Evolutionary conservation across 2,797 vertebrate genomes (phyloP), one percentile per base, ranked within the genome.

Genomic region (Chiroxiphia lanceolata): DNA sequence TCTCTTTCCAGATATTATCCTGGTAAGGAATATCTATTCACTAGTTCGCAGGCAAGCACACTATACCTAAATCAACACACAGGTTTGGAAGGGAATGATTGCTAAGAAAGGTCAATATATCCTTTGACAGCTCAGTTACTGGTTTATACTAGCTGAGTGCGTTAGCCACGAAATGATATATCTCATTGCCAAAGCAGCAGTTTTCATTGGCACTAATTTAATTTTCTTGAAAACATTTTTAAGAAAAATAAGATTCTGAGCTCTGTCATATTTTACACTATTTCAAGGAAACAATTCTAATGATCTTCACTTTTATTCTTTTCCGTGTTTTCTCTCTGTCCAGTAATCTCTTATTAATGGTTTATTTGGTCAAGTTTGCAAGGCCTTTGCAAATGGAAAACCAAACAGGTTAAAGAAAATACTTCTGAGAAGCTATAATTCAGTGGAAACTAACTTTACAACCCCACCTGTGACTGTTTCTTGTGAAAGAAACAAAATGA

Each of bases 41-140:
- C 48, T 61, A 33, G 34, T 68, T 89, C 67, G 22, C 51, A 74
- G 57, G 77, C 68, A 94, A 90, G 72, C 44, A 59, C 22, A 51
- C 47, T 61, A 34, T 57, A n/a, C 67, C 78, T 84, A 47, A 92
- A 93, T 87, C 60, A 93, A 84, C 70, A 95, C 90, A 77, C 48
- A 48, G 53, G 38, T 93, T 85, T 94, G 48, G 60, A 94, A 85
- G 53, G 53, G n/a, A 65, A 33, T 75, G 77, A 70, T 80, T 60
- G 34, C 48, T 77, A 68, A 64, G 29, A 38, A 61, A 77, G 36
- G 48, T 74, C 0, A 1, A 44, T 54, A 12, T 36, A 61, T 68
- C 71, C 42, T 92, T 80, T 83, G 77, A 71, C 45, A 64, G 51
- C 34, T 77, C 47, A 11, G 11, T 93, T 81, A 23, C 54, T 67